Evolutionary conservation across 2,113 vertebrate species (phyloP).

Genomic region (Hippocampus abdominalis): DNA sequence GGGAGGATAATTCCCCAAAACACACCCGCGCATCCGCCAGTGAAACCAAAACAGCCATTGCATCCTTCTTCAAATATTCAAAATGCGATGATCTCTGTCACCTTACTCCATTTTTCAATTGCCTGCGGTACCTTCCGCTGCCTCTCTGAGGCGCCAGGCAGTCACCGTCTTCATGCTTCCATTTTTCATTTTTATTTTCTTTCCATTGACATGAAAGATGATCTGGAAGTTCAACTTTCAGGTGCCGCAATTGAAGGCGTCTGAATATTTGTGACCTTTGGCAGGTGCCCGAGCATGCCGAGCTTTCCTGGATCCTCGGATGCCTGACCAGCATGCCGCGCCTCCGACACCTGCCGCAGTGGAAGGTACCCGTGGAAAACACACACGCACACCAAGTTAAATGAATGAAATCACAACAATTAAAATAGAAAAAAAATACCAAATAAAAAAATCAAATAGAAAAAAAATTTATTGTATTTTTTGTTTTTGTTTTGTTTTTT

Average conservation of each 20-base stretch:
- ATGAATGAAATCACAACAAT: background rate
- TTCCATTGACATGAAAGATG: background rate
- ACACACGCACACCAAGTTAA: background rate
- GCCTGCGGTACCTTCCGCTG: conserved; percentile 13
- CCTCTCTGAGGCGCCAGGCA: conserved; percentile 51
- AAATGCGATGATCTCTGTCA: background rate
- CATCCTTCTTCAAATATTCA: background rate
- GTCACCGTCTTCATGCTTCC: conserved; percentile 33
- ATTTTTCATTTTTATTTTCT: conserved; percentile 22
- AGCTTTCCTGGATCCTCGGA: conserved; percentile 90
- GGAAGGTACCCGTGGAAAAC: conserved; percentile 78
- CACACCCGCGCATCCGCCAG: background rate
- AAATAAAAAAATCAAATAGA: too few relatives aligned
- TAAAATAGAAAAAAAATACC: background rate
- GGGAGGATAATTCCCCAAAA: too few relatives aligned
- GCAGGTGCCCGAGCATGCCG: conserved; percentile 86
- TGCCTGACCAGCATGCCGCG: conserved; percentile 88
- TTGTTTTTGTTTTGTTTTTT: too few relatives aligned
- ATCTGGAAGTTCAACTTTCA: background rate
- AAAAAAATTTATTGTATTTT: too few relatives aligned
- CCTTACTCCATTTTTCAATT: background rate
- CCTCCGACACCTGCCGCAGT: conserved; percentile 88
- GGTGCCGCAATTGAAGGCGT: background rate
- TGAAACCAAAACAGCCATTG: background rate
- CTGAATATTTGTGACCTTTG: background rate